These are phyloP conservation scores for Athalia cordata DNA, from an alignment of 2,888 invertebrate species.

Conservation along the genomic window DNA sequence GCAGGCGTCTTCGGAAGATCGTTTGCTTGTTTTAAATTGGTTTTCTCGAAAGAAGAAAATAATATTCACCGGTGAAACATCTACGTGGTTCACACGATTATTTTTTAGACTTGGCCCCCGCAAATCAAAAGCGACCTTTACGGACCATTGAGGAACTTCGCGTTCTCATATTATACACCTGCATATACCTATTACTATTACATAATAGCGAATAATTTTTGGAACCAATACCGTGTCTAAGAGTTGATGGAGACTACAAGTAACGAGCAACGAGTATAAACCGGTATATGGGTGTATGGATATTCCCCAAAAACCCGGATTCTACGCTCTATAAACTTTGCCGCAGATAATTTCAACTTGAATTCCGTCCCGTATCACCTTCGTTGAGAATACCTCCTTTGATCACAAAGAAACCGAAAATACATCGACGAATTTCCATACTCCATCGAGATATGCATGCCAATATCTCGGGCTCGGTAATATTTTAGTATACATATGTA, in stretches of 20 bases:
- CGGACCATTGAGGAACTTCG: too few species aligned
- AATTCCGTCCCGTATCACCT: conserved; percentile 31
- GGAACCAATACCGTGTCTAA: not conserved
- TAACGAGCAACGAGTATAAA: not conserved
- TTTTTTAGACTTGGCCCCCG: too few species aligned
- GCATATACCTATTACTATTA: too few species aligned
- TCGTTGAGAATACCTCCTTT: conserved; percentile 34
- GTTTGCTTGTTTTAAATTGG: conserved; percentile 55
- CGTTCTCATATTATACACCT: too few species aligned
- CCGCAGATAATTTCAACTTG: conserved; percentile 32
- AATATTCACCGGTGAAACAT: conserved; percentile 14
- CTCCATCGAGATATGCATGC: conserved; percentile 40
- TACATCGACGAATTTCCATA: conserved; percentile 43
- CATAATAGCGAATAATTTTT: not conserved
- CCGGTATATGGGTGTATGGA: not conserved
- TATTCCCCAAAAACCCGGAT: conserved; percentile 11
- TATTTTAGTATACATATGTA: conserved; percentile 36
- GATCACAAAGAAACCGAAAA: conserved; percentile 41
- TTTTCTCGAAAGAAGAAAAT: conserved; percentile 48
- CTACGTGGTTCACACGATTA: not conserved
- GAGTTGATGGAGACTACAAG: not conserved
- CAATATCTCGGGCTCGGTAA: conserved; percentile 37
- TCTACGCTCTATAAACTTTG: conserved; percentile 36
- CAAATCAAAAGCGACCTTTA: too few species aligned
- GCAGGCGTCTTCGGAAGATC: conserved; percentile 51